Percentiles rank a stretch among this genome's conserved stretches.
Evolutionary conservation across 2,888 invertebrate genomes (phyloP).

Genomic region (Blastobasis adustella): DNA sequence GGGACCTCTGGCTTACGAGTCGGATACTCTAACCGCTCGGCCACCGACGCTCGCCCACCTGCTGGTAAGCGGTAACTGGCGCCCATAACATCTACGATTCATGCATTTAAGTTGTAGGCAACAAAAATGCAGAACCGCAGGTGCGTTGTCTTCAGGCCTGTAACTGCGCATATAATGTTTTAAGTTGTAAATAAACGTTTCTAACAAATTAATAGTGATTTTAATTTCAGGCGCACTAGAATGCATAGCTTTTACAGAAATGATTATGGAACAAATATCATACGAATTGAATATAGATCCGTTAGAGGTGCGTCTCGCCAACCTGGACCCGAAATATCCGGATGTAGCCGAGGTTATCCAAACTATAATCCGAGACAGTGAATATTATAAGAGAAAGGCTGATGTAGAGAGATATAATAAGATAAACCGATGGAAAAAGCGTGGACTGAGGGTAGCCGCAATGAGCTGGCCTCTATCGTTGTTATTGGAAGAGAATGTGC

Average conservation of each 20-base stretch:
- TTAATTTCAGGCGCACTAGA: conserved; percentile 22
- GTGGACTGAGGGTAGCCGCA: conserved; percentile 48
- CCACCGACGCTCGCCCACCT: too few relatives aligned
- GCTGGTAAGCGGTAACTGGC: too few relatives aligned
- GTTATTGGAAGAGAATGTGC: conserved; percentile 54
- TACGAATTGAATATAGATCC: conserved; percentile 65
- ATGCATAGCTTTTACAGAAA: conserved; percentile 42
- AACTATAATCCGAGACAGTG: conserved; percentile 46
- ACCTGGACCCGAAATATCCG: conserved; percentile 48
- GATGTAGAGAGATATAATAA: conserved; percentile 63
- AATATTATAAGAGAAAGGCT: conserved; percentile 52
- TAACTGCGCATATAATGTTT: neutral
- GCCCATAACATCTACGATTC: too few relatives aligned
- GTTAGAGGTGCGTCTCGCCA: conserved; percentile 47
- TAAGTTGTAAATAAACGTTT: neutral
- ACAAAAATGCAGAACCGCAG: too few relatives aligned
- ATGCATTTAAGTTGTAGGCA: too few relatives aligned
- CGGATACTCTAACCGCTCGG: too few relatives aligned
- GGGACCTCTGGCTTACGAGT: too few relatives aligned
- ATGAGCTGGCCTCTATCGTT: conserved; percentile 74
- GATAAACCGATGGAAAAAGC: conserved; percentile 83
- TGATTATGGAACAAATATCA: conserved; percentile 77
- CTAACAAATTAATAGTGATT: neutral
- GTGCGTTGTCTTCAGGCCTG: neutral
- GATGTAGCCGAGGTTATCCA: conserved; percentile 48